Evolutionary conservation across 2,888 invertebrate genomes (phyloP).

Genomic region (Drosophila cognata): DNA sequence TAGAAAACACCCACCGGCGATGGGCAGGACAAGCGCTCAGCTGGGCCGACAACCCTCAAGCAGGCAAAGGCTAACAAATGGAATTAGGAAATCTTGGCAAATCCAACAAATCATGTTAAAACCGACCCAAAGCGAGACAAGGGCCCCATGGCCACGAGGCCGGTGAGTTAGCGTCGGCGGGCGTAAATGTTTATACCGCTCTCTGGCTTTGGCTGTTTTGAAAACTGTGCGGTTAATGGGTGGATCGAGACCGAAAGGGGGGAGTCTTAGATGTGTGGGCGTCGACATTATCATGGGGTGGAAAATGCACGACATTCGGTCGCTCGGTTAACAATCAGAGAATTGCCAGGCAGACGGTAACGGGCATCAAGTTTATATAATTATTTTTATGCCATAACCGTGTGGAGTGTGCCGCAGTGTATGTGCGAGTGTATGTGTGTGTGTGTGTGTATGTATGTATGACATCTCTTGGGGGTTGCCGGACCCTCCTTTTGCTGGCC

Average conservation of each 20-base stretch:
- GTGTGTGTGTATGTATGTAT: slow-evolving; percentile 36
- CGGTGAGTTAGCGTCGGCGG: slow-evolving; percentile 46
- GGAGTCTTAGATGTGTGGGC: slow-evolving; percentile 46
- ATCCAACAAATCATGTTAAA: slow-evolving; percentile 83
- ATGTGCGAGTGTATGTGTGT: slow-evolving; percentile 16
- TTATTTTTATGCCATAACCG: slow-evolving; percentile 75
- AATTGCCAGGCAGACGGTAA: slow-evolving; percentile 69
- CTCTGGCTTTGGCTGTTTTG: slow-evolving; percentile 73
- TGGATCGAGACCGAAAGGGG: not conserved
- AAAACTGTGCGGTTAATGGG: slow-evolving; percentile 80
- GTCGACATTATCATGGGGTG: slow-evolving; percentile 73
- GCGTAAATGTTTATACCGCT: slow-evolving; percentile 71
- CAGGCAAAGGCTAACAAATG: slow-evolving; percentile 69
- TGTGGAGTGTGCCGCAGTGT: slow-evolving; percentile 37
- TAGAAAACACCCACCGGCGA: slow-evolving; percentile 53
- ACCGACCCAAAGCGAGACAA: slow-evolving; percentile 54
- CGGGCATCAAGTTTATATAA: slow-evolving; percentile 75
- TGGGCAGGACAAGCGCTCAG: slow-evolving; percentile 17
- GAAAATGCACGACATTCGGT: slow-evolving; percentile 56
- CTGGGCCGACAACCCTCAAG: slow-evolving; percentile 57
- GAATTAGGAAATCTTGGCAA: slow-evolving; percentile 83
- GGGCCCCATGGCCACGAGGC: slow-evolving; percentile 8
- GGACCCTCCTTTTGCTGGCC: slow-evolving; percentile 1
- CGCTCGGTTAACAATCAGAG: slow-evolving; percentile 55
- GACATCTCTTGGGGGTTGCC: slow-evolving; percentile 45